phyloP scores from a whole-genome alignment of 2,113 vertebrate species.

The Carassius carassius region DNA sequence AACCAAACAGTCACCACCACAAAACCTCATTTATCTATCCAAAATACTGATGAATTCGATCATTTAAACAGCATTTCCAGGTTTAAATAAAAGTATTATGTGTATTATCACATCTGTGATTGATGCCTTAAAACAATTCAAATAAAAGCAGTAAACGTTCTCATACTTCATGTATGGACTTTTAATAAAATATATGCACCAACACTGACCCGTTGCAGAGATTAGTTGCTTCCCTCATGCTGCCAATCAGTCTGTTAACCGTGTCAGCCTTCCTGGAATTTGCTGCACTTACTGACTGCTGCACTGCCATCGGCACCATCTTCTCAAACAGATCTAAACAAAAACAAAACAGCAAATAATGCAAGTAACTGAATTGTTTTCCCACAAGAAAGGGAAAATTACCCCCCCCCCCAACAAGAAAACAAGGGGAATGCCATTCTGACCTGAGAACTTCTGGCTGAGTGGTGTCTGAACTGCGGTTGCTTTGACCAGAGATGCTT shows the following conservation, averaged over 20 bases:
- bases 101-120: background rate
- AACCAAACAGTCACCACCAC: conserved; percentile 69
- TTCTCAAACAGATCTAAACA: conserved; percentile 94
- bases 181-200: background rate
- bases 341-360: conserved; percentile 1
- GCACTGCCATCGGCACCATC: conserved; percentile 95
- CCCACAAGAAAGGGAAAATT: background rate
- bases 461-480: conserved; percentile 85
- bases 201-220: conserved; percentile 89
- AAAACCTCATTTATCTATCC: background rate
- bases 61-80: background rate
- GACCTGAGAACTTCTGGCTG: conserved; percentile 95
- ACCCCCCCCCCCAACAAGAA: background rate
- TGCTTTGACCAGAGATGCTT: conserved; percentile 91
- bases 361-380: background rate
- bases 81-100: background rate
- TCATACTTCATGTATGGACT: background rate
- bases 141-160: background rate
- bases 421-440: background rate
- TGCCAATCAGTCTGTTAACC: conserved; percentile 90
- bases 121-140: background rate
- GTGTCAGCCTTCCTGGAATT: conserved; percentile 90
- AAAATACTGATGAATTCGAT: background rate
- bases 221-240: conserved; percentile 95
- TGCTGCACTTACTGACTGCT: conserved; percentile 87